Percentiles rank a stretch among this genome's conserved stretches.
These are phyloP conservation scores for Accipiter cooperii DNA, from an alignment of 2,113 vertebrate genomes.

Conservation along the genomic window DNA sequence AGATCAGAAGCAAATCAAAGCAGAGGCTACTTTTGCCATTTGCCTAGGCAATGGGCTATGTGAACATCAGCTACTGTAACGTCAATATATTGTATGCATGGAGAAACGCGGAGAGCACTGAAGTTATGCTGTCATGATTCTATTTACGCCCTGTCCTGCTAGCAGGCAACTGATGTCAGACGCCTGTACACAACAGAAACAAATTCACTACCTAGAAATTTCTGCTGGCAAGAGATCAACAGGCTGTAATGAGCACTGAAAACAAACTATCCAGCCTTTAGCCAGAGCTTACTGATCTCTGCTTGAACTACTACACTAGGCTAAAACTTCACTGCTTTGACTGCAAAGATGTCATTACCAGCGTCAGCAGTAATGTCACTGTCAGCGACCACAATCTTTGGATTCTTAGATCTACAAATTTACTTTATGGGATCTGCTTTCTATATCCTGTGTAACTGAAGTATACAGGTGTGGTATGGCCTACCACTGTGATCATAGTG, in stretches of 20 bases:
- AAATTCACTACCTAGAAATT: conserved; percentile 33
- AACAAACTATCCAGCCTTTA: background rate
- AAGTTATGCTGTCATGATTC: background rate
- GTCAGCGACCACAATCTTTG: background rate
- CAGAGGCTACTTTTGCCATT: background rate
- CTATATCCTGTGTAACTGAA: background rate
- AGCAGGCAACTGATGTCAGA: conserved; percentile 16
- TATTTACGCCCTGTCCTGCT: conserved; percentile 8
- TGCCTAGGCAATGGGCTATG: background rate
- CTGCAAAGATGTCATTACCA: background rate
- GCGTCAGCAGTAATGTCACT: background rate
- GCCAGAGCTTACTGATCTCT: background rate
- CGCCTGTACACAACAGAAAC: background rate
- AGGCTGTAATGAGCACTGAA: background rate
- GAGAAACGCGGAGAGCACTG: background rate
- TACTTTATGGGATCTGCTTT: background rate
- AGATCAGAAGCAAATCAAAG: background rate
- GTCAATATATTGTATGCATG: background rate
- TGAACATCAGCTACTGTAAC: background rate
- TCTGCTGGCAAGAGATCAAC: conserved; percentile 42
- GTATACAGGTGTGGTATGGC: background rate
- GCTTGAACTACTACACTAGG: background rate
- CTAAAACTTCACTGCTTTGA: background rate
- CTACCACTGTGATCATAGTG: no score
- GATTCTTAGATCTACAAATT: background rate